These are phyloP conservation scores for Theonella swinhoei DNA, from an alignment of 37 sponge, comb jelly and placozoan genomes.

Conservation along the genomic window DNA sequence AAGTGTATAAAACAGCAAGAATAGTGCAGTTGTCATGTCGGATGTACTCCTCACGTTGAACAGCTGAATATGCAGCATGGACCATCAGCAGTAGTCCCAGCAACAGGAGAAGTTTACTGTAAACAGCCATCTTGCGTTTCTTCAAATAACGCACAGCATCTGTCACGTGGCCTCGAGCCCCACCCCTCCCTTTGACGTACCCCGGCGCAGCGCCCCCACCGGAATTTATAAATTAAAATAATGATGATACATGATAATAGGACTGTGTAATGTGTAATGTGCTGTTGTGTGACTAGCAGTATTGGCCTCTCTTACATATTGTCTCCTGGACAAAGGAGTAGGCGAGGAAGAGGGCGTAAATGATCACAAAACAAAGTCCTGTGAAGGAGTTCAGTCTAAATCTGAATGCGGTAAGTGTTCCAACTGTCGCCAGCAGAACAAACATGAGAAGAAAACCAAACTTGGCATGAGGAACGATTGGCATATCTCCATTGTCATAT, in stretches of 20 bases:
- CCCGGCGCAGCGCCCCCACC: too few relatives aligned
- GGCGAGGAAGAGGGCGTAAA: conserved; percentile 73
- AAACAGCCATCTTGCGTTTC: background rate
- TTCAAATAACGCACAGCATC: too few relatives aligned
- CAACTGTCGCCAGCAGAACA: conserved; percentile 63
- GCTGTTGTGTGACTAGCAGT: conserved; percentile 28
- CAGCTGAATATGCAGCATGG: conserved; percentile 70
- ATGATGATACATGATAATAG: background rate
- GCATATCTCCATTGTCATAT: conserved; percentile 17
- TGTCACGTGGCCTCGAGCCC: background rate
- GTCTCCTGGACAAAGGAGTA: conserved; percentile 63
- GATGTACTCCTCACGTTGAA: conserved; percentile 60
- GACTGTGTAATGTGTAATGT: background rate
- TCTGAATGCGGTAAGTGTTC: conserved; percentile 44
- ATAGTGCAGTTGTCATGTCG: background rate
- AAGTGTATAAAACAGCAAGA: background rate
- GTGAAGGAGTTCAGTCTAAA: conserved; percentile 78
- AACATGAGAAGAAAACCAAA: conserved; percentile 81
- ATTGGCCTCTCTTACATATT: conserved; percentile 55
- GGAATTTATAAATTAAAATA: too few relatives aligned
- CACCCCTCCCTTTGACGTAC: too few relatives aligned
- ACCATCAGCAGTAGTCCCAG: conserved; percentile 48
- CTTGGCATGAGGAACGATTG: conserved; percentile 71
- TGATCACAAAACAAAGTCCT: conserved; percentile 60
- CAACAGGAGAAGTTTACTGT: conserved; percentile 21